phyloP scores from a whole-genome alignment of 2,797 vertebrate species.

The Poeciliopsis presidionis region DNA sequence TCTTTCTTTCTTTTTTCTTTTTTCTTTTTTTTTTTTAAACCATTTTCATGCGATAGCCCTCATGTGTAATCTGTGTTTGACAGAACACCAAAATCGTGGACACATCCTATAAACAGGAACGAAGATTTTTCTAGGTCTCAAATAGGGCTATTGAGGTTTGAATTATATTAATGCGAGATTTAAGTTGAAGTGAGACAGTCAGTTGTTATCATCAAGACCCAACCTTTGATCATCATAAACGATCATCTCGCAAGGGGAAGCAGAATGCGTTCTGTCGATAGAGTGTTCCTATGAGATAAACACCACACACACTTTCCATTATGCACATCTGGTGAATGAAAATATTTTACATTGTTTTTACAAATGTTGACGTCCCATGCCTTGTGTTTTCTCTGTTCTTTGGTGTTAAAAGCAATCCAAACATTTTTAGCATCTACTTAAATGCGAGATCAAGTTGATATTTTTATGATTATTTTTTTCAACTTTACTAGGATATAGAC shows the following conservation, averaged over 20 bases:
- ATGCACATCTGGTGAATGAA: conserved; percentile 38
- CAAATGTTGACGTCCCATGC: conserved; percentile 47
- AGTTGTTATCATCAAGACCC: neutral
- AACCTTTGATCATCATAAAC: neutral
- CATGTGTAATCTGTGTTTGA: conserved; percentile 64
- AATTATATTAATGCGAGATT: neutral
- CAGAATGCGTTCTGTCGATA: neutral
- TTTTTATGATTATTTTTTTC: neutral
- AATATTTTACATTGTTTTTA: conserved; percentile 67
- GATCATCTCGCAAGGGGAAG: neutral
- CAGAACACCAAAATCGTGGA: conserved; percentile 44
- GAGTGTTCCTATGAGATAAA: conserved; percentile 5
- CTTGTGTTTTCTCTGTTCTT: conserved; percentile 47
- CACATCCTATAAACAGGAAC: neutral
- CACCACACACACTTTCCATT: neutral
- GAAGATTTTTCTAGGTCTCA: neutral
- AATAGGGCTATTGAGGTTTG: neutral
- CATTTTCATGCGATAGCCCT: conserved; percentile 75
- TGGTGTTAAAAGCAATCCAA: conserved; percentile 33
- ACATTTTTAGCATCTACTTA: neutral
- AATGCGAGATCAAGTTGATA: neutral
- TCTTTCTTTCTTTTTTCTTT: conserved; percentile 52
- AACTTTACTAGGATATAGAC: neutral
- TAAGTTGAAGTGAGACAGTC: neutral
- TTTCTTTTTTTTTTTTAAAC: conserved; percentile 63